Base-by-base conservation (phyloP, 1,140 invertebrate species). In the Nautilus pompilius region DNA sequence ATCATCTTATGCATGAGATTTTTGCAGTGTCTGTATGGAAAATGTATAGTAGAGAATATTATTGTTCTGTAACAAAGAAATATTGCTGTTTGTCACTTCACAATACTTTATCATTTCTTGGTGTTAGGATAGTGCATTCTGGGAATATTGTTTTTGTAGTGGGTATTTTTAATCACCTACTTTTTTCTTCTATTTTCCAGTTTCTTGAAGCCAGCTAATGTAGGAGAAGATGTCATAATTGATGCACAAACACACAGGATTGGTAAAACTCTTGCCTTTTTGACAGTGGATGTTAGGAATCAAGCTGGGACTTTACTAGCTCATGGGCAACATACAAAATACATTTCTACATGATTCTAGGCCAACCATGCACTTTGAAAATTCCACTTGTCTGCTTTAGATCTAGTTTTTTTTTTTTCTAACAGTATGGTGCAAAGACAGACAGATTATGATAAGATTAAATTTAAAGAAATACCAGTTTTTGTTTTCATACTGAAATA, bases 181-280 rank as follows among this genome's bases (percentile, higher is more conserved):
- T 57, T 10, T 36, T 48, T 63, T 57, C 46, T 58, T 62, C 82
- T 82, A 71, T 75, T 66, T 74, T 84, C 64, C 67, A 85, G 82
- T 33, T 85, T 79, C 71, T 70, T 93, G 66, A 90, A 88, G 74
- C 85, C 88, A 30, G 93, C 90, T 1, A 86, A 86, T 73, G 82
- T 88, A 61, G 93, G 92, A 5, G 91, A 95, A 65, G 84, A 87
- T 46, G 85, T 97, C n/a, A 73, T 88, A 36, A 88, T 96, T 26
- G 89, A 93, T 79, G 90, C 92, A 1, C 86, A 86, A 55, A 91
- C 91, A 3, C 80, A 90, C n/a, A 90, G 89, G 81, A 77, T 87
- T 30, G 93, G 94, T 2, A 88, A 87, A 67, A 90, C 83, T 33
- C 78, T 96, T 41, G 93, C 92, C 1, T 96, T 93, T 77, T 80